phyloP scores from a whole-genome alignment of 1,140 invertebrate genomes.

The Sycobia sp. region DNA sequence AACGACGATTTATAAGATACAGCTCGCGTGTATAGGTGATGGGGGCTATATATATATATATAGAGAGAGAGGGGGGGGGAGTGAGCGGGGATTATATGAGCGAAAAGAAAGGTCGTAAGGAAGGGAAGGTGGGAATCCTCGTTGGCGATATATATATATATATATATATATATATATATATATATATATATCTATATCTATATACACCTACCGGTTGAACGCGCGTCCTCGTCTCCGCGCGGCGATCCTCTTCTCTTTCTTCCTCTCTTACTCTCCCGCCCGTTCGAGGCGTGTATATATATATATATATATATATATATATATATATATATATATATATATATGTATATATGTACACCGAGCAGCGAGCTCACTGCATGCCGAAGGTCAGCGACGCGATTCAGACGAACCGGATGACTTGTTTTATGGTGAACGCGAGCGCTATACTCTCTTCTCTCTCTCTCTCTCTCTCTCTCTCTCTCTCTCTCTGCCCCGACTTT shows the following conservation, averaged over 20 bases:
- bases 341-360: too few species aligned
- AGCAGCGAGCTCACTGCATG: background rate
- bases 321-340: too few species aligned
- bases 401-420: conserved; percentile 30
- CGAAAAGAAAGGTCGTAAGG: conserved; percentile 32
- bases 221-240: conserved; percentile 6
- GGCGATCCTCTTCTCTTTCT: conserved; percentile 19
- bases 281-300: background rate
- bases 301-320: too few species aligned
- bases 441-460: too few species aligned
- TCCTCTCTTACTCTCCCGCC: background rate
- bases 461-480: too few species aligned
- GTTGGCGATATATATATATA: background rate
- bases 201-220: background rate
- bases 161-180: background rate
- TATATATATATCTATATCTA: background rate
- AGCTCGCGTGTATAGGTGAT: too few species aligned
- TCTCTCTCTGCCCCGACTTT: too few species aligned
- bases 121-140: conserved; percentile 34
- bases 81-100: too few species aligned
- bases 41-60: too few species aligned
- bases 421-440: conserved; percentile 11
- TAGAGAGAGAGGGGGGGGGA: too few species aligned
- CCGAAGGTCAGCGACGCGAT: conserved; percentile 32
- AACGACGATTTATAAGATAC: too few species aligned